Conservation (phyloP, 2,888 invertebrate genomes). For the Drosophila peninsularis region DNA sequence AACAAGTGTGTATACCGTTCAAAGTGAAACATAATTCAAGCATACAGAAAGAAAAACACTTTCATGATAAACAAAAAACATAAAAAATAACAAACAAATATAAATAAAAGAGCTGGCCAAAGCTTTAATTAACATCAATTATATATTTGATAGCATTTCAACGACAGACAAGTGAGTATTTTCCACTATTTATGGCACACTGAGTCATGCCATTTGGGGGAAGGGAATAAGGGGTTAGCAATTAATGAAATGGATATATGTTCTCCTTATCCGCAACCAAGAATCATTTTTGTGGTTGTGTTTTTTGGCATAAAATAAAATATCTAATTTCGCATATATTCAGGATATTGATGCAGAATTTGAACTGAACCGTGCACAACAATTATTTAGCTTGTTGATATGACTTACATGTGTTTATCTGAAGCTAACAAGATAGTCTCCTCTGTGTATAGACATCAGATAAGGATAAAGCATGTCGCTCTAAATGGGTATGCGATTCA, state of each 20-base stretch:
- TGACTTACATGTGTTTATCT: background rate
- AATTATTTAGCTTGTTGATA: background rate
- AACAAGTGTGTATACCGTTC: constrained; percentile 5
- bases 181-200: constrained; percentile 3
- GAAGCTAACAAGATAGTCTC: background rate
- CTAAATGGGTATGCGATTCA: constrained; percentile 1
- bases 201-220: background rate
- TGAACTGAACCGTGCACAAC: no score
- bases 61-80: constrained; percentile 4
- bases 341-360: no score
- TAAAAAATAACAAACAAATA: background rate
- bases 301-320: no score
- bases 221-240: background rate
- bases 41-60: background rate
- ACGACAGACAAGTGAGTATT: constrained; percentile 38
- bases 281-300: no score
- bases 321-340: no score
- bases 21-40: background rate
- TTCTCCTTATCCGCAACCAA: no score
- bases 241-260: background rate
- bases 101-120: background rate
- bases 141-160: constrained; percentile 9
- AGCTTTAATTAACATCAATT: constrained; percentile 17
- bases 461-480: background rate
- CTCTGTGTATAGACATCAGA: background rate